Base-by-base conservation (phyloP, 2,888 invertebrate genomes). In the Heteropelma amictum region DNA sequence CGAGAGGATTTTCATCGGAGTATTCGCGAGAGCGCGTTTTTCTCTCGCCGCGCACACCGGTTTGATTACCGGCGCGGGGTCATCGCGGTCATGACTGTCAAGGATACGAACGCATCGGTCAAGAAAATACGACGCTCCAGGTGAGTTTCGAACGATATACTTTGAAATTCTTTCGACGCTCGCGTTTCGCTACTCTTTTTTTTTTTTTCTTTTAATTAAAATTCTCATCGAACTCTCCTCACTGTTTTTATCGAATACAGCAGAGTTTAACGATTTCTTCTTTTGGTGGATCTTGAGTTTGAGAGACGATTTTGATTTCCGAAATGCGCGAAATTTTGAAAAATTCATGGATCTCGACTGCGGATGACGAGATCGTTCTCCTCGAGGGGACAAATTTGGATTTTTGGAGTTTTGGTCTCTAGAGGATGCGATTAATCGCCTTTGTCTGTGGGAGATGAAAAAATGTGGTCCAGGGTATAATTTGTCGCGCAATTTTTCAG, bases 51-150 rank as follows among this genome's bases (percentile, higher is more conserved):
- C 45, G 26, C 40, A 28, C 23, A 42, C 51, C 51, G 60, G 67
- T 67, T 54, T 67, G 35, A 30, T 72, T 54, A 53, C 26, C 60
- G 23, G 35, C 61, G 47, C 45, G 33, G 67, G 72, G 26, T 61
- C 68, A 56, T 61, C 30, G 54, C 67, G 72, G 67, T 72, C 67
- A 72, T 72, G 72, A 61, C 30, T 54, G 42, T 38, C 21, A 28
- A 30, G 67, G 38, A 72, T 61, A 60, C 33, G 26, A 45, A 21
- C n/a, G 14, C 35, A 63, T 23, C 64, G 56, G 42, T 42, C 5
- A 67, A 54, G 38, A 30, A 47, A 38, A 21, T 45, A 23, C 35
- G 19, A 56, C 38, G 17, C 54, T 53, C 53, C 53, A 53, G 72
- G 61, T 69, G 4, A 53, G 61, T 26, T 7, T 8, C 7, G 4